Conservation (phyloP, 2,888 invertebrate genomes). For the Crocallis elinguaria region DNA sequence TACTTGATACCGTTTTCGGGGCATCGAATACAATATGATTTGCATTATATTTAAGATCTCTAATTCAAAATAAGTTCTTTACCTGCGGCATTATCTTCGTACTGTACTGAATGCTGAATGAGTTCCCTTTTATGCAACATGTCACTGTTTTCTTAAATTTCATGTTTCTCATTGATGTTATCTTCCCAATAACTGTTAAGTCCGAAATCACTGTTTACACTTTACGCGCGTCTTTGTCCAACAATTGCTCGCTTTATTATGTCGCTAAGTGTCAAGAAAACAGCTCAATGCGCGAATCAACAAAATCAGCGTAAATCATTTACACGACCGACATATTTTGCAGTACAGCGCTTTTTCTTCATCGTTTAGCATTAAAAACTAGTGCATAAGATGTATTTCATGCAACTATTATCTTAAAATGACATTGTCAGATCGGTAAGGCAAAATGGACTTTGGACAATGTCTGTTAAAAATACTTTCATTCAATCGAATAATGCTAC, state of each 20-base stretch:
- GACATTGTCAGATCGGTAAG: neutral
- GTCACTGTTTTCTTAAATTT: slow-evolving; percentile 76
- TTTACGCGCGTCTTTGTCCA: slow-evolving; percentile 64
- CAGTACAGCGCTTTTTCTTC: slow-evolving; percentile 55
- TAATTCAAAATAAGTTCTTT: slow-evolving; percentile 16
- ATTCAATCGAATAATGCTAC: slow-evolving; percentile 4
- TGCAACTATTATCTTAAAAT: slow-evolving; percentile 35
- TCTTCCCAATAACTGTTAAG: slow-evolving; percentile 24
- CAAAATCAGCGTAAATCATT: slow-evolving; percentile 70
- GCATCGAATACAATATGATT: neutral
- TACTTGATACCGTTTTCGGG: neutral
- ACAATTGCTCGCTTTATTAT: slow-evolving; percentile 53
- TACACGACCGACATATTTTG: slow-evolving; percentile 68
- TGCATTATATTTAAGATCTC: neutral
- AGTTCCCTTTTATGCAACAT: slow-evolving; percentile 71
- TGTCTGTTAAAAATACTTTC: neutral
- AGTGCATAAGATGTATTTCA: slow-evolving; percentile 49
- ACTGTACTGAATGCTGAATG: slow-evolving; percentile 62
- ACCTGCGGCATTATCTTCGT: slow-evolving; percentile 51
- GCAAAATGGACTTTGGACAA: slow-evolving; percentile 21
- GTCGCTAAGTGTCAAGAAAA: slow-evolving; percentile 66
- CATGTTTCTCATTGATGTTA: slow-evolving; percentile 59
- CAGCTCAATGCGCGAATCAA: slow-evolving; percentile 54
- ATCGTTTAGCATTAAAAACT: slow-evolving; percentile 67
- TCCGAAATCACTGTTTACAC: slow-evolving; percentile 49